phyloP scores from a whole-genome alignment of 2,797 vertebrate species.

The Lepilemur ruficaudatus region DNA sequence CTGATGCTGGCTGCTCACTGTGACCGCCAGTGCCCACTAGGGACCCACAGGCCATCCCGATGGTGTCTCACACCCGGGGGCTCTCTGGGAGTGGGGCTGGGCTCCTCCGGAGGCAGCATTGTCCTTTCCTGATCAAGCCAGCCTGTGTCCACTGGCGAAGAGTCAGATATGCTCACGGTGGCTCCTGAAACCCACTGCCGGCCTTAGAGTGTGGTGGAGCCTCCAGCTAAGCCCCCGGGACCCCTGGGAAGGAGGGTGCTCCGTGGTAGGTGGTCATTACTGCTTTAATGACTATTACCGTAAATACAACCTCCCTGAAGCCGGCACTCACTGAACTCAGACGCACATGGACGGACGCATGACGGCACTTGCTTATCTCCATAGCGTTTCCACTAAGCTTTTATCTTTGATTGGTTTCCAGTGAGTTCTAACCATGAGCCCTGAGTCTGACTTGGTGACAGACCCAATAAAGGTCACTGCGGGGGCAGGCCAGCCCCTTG shows the following conservation, averaged over 20 bases:
- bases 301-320: background rate
- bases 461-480: background rate
- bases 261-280: background rate
- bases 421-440: background rate
- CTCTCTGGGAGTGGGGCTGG: background rate
- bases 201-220: background rate
- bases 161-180: background rate
- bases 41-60: background rate
- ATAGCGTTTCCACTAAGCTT: background rate
- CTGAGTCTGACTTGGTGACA: background rate
- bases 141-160: background rate
- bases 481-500: background rate
- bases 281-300: background rate
- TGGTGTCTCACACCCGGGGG: background rate
- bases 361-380: background rate
- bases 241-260: background rate
- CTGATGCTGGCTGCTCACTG: background rate
- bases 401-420: background rate
- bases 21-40: background rate
- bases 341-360: background rate
- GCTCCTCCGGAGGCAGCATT: background rate
- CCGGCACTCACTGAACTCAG: background rate
- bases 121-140: background rate
- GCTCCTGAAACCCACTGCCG: background rate
- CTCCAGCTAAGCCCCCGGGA: background rate